Base-by-base conservation (phyloP, 2,113 vertebrate genomes). In the Gila orcuttii region DNA sequence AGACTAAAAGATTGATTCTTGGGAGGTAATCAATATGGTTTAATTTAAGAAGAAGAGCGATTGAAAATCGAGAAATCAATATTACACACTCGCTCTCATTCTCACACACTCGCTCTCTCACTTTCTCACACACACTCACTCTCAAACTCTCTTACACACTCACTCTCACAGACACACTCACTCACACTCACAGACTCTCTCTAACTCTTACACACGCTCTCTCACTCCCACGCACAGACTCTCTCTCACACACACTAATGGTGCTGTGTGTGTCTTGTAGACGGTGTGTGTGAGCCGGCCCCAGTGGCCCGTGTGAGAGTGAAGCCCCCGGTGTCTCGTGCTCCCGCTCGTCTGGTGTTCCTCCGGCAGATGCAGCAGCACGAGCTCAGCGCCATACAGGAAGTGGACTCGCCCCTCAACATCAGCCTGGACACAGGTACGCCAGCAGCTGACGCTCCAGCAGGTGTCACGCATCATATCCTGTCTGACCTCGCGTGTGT, bases 371-470 rank as follows among this genome's bases (percentile, higher is more conserved):
- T 96, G 75, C 90, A 95, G 1, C 96, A 96, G 6, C 98, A 99
- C 21, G 96, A 99, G 88, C 97, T 99, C 71, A 99, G 97, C 86
- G 92, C 92, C 6, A 99, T 99, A 89, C 96, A 93, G 80, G 98
- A 99, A 86, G 92, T 94, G 60, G 97, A 98, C 82, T 96, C 96
- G 1, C 95, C 96, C 0, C 88, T 89, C 86, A 93, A 94, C 28
- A 87, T 25, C 89, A 96, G 85, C 79, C 79, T 92, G n/a, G 93
- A 94, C 87, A 64, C 86, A 77, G 86, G 86, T 87, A 60, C 31
- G 17, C 59, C 17, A 19, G n/a, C 21, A 19, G 19, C 21, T 21
- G 19, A 21, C 7, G 52, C 68, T 15, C 31, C 31, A 2, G 68
- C 68, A 71, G 13, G 17, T 55, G 5, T 55, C 57, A 3, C 23